Evolutionary conservation across 2,113 vertebrate species (phyloP).

Genomic region (Stercorarius parasiticus): DNA sequence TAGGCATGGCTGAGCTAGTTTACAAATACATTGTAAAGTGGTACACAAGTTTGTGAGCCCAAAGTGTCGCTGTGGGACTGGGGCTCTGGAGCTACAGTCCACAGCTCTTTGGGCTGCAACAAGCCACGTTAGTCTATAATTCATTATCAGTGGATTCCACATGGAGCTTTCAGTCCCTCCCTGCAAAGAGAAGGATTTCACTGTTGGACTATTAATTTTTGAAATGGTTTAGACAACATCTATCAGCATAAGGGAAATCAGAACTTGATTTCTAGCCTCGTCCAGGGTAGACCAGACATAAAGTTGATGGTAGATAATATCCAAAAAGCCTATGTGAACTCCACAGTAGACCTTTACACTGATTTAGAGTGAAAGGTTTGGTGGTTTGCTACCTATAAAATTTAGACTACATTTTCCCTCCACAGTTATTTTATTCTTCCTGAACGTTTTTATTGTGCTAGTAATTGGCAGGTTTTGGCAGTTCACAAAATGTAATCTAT

Average conservation of each 20-base stretch:
- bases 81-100: not conserved
- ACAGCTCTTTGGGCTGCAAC: not conserved
- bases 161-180: not conserved
- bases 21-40: not conserved
- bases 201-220: not conserved
- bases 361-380: not conserved
- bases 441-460: not conserved
- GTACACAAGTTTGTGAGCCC: not conserved
- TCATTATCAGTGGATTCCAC: not conserved
- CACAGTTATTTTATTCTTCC: constrained; percentile 5
- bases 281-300: not conserved
- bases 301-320: not conserved
- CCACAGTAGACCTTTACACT: not conserved
- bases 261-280: not conserved
- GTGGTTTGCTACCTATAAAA: not conserved
- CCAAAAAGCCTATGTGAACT: not conserved
- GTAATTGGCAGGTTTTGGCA: constrained; percentile 56
- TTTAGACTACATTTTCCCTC: constrained; percentile 8
- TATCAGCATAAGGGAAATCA: not conserved
- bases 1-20: not conserved
- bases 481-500: not conserved
- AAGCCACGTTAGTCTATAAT: not conserved
- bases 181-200: not conserved
- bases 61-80: not conserved
- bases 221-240: not conserved